A percentile compares a stretch with the other conserved stretches of the same genome.
phyloP scores from a whole-genome alignment of 2,888 invertebrate genomes.

The Boloria selene region DNA sequence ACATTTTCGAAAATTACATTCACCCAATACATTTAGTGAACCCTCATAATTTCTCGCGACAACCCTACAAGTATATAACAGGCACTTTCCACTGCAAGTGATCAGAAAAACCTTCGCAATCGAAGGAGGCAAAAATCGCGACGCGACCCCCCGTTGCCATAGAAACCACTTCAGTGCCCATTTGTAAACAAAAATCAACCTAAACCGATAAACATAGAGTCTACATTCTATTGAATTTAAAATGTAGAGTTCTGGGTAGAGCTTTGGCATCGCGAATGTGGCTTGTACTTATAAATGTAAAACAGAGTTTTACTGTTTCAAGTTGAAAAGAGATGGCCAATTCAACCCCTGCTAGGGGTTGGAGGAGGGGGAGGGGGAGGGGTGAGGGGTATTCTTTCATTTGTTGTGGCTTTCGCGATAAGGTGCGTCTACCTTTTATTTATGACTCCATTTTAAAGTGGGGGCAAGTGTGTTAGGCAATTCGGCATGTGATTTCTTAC shows the following conservation, averaged over 20 bases:
- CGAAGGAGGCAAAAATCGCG: slow-evolving; percentile 73
- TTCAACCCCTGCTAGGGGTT: slow-evolving; percentile 43
- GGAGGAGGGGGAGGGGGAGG: slow-evolving; percentile 38
- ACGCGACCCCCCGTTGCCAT: slow-evolving; percentile 64
- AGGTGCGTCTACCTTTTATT: slow-evolving; percentile 78
- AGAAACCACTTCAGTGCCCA: slow-evolving; percentile 52
- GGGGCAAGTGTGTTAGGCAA: slow-evolving; percentile 69
- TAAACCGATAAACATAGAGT: slow-evolving; percentile 46
- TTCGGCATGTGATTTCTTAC: slow-evolving; percentile 61
- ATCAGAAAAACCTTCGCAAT: slow-evolving; percentile 69
- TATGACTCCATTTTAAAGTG: slow-evolving; percentile 78
- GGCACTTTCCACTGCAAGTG: slow-evolving; percentile 47
- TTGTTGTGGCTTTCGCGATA: slow-evolving; percentile 73
- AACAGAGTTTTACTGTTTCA: slow-evolving; percentile 65
- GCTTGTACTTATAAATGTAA: slow-evolving; percentile 82
- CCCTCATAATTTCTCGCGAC: slow-evolving; percentile 26
- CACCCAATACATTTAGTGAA: slow-evolving; percentile 8
- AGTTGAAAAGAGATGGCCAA: slow-evolving; percentile 43
- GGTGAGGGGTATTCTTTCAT: slow-evolving; percentile 65
- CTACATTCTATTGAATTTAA: slow-evolving; percentile 32
- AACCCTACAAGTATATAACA: slow-evolving; percentile 45
- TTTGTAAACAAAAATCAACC: slow-evolving; percentile 40
- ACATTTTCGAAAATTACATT: slow-evolving; percentile 15
- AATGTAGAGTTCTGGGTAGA: slow-evolving; percentile 15
- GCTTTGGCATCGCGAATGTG: slow-evolving; percentile 49